phyloP scores from a whole-genome alignment of 2,797 vertebrate species.

The Myotis vivesi region DNA sequence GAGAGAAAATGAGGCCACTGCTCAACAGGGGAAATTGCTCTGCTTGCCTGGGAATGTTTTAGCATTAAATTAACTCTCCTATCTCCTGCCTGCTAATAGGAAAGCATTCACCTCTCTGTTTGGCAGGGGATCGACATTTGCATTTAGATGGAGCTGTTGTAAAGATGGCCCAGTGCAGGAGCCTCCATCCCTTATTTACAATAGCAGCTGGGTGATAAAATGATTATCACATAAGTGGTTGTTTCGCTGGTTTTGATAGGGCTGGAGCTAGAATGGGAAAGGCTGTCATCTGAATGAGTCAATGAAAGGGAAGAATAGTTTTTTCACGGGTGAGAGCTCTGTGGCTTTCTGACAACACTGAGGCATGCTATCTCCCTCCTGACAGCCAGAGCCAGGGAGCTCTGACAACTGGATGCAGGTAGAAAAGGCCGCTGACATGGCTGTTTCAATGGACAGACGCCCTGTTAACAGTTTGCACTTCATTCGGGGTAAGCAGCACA shows the following conservation, averaged over 20 bases:
- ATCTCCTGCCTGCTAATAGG: slow-evolving; percentile 84
- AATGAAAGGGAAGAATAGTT: slow-evolving; percentile 52
- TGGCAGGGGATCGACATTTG: slow-evolving; percentile 83
- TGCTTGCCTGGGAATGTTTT: slow-evolving; percentile 82
- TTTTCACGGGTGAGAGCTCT: neutral
- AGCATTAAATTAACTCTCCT: slow-evolving; percentile 86
- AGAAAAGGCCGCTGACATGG: neutral
- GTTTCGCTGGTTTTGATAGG: slow-evolving; percentile 75
- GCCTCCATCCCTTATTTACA: slow-evolving; percentile 80
- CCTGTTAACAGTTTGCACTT: neutral
- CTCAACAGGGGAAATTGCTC: slow-evolving; percentile 78
- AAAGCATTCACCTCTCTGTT: slow-evolving; percentile 81
- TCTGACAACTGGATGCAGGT: neutral
- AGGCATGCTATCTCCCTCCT: neutral
- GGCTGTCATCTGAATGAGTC: slow-evolving; percentile 77
- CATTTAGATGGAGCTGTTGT: slow-evolving; percentile 88
- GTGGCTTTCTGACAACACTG: neutral
- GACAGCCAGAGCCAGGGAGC: neutral
- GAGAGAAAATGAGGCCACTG: slow-evolving; percentile 83
- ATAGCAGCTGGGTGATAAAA: slow-evolving; percentile 83
- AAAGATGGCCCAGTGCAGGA: slow-evolving; percentile 70
- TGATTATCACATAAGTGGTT: slow-evolving; percentile 82
- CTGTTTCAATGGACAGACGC: neutral
- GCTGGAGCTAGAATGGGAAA: slow-evolving; percentile 72
- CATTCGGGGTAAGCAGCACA: neutral